phyloP scores from a whole-genome alignment of 2,888 invertebrate species.

The Rambutsinella grinnellia region DNA sequence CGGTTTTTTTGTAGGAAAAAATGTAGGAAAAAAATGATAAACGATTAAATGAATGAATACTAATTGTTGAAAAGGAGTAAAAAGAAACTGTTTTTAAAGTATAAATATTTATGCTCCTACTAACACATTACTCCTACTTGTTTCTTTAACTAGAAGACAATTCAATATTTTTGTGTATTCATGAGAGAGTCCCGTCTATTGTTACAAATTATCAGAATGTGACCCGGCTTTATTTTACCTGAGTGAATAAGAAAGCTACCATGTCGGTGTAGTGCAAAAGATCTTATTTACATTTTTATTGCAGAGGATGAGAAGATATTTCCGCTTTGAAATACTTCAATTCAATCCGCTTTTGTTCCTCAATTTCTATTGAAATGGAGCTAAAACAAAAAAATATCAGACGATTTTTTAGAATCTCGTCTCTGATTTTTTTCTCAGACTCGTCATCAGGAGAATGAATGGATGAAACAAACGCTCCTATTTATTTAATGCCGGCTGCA shows the following conservation, averaged over 20 bases:
- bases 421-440: too few species aligned
- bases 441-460: too few species aligned
- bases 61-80: constrained; percentile 21
- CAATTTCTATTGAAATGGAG: too few species aligned
- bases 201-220: constrained; percentile 65
- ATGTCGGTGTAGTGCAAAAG: neutral
- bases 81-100: neutral
- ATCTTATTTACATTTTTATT: neutral
- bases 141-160: neutral
- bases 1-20: neutral
- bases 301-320: neutral
- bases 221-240: constrained; percentile 43
- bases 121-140: constrained; percentile 18
- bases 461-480: neutral
- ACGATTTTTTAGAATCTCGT: too few species aligned
- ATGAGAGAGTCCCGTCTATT: constrained; percentile 52
- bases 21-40: constrained; percentile 13
- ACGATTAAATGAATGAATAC: constrained; percentile 23
- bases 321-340: constrained; percentile 19
- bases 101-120: constrained; percentile 6
- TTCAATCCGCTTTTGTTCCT: too few species aligned
- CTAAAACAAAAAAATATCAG: too few species aligned
- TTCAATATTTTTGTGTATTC: neutral
- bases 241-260: constrained; percentile 3
- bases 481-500: neutral